Evolutionary conservation across 2,888 invertebrate genomes (phyloP), one percentile per base, ranked within the genome.

Genomic region (Chrysolina haemoptera): DNA sequence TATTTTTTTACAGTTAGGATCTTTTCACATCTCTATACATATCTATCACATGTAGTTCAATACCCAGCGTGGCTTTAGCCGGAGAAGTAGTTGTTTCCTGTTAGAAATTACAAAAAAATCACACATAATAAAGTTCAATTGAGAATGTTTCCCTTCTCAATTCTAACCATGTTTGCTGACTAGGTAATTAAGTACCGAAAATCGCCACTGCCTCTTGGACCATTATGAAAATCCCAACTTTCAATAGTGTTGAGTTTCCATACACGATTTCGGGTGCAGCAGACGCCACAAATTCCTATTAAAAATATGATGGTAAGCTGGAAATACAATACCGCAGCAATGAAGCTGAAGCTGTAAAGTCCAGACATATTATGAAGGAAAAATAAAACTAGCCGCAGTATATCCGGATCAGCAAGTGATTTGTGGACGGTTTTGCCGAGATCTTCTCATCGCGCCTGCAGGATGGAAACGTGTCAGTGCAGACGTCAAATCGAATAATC

Each of bases 401-500:
- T 48, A 65, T 59, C 35, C 35, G 35, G 59, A 59, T 59, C 22
- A 59, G 59, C 59, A 59, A n/a, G 35, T 59, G 59, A 59, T 59
- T 59, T 59, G 59, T 35, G 59, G 35, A 20, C 53, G 53, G 10
- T 20, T 53, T 53, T 20, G 53, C 18, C 53, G 53, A 20, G 18
- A 20, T n/a, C 14, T 64, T 64, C 9, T 64, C 46, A 22, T 64
- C 46, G 20, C 14, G 18, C 27, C 40, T 64, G 41, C 18, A 22
- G 41, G 16, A 41, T 46, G 16, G 16, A 20, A 46, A 48, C 65
- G 65, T 50, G 46, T 41, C 64, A 18, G 64, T 3, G 16, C 16
- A 64, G 10, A 41, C 64, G 41, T 64, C 64, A 43, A 46, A 64
- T 50, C 46, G 65, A 55, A 70, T 63, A 63, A 70, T 35, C 70